Percentiles rank a stretch among this genome's conserved stretches.
These are phyloP conservation scores for Hylia prasina DNA, from an alignment of 2,113 vertebrate species.

Conservation along the genomic window DNA sequence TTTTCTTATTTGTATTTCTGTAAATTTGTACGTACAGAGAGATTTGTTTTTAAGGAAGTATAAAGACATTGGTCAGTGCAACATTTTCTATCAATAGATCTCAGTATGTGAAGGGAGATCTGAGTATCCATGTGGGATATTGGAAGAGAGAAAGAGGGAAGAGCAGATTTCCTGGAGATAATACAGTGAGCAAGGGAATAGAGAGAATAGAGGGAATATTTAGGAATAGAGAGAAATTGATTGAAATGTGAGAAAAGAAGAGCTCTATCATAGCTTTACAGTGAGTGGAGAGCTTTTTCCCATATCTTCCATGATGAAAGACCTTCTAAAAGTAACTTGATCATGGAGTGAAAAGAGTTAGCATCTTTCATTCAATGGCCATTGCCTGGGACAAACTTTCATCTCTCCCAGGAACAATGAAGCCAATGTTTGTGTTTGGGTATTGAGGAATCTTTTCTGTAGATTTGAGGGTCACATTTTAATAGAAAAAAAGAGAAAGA, in stretches of 20 bases:
- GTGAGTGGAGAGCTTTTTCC: not conserved
- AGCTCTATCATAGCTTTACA: not conserved
- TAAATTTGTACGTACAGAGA: not conserved
- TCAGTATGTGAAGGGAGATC: not conserved
- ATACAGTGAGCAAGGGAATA: not conserved
- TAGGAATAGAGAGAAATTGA: not conserved
- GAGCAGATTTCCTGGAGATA: not conserved
- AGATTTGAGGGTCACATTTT: not conserved
- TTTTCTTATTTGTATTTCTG: not conserved
- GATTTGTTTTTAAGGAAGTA: not conserved
- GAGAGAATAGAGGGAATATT: not conserved
- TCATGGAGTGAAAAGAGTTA: not conserved
- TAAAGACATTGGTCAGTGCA: not conserved
- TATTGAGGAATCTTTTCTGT: not conserved
- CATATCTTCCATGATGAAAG: not conserved
- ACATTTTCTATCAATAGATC: not conserved
- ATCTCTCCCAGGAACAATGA: not conserved
- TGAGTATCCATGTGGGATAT: not conserved
- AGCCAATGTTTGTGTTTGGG: not conserved
- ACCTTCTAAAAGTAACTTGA: not conserved
- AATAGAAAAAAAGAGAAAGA: not conserved
- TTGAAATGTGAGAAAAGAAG: not conserved
- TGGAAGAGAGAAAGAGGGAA: not conserved
- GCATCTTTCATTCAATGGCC: not conserved
- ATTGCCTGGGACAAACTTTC: not conserved